Conservation (phyloP, 2,113 vertebrate genomes). For the Pluvialis apricaria region DNA sequence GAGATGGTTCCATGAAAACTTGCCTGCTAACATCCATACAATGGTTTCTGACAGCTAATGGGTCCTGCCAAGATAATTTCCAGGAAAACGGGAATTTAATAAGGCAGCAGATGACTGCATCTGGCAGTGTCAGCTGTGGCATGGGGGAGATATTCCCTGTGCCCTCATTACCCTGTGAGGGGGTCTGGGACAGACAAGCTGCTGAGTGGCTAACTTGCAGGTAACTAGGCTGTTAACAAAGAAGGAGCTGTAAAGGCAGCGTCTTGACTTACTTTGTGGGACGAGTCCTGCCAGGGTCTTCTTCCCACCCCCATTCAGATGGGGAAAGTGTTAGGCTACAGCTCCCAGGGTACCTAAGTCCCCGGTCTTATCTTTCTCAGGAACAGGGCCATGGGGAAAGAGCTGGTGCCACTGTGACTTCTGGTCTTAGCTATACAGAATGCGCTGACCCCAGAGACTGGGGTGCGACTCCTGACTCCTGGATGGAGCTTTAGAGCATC, state of each 20-base stretch:
- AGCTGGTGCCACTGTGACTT: neutral
- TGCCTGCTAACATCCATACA: neutral
- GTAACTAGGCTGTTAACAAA: neutral
- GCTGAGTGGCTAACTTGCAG: neutral
- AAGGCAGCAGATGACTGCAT: neutral
- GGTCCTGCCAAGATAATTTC: neutral
- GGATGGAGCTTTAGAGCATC: rapidly evolving
- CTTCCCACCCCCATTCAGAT: neutral
- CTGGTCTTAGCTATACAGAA: neutral
- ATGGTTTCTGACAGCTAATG: neutral
- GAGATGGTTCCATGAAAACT: neutral
- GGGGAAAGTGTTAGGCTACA: neutral
- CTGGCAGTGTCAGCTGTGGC: neutral
- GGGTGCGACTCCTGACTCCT: neutral
- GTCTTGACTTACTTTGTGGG: neutral
- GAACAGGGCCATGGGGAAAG: neutral
- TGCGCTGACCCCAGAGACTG: rapidly evolving
- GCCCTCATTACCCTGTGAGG: neutral
- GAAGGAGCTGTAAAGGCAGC: neutral
- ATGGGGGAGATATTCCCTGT: neutral
- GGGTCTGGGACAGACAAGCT: neutral
- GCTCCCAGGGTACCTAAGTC: neutral
- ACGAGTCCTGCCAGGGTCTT: neutral
- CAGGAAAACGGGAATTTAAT: neutral
- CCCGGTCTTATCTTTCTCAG: neutral